Base-by-base conservation (phyloP, 2,797 vertebrate genomes). In the Oreortyx pictus region DNA sequence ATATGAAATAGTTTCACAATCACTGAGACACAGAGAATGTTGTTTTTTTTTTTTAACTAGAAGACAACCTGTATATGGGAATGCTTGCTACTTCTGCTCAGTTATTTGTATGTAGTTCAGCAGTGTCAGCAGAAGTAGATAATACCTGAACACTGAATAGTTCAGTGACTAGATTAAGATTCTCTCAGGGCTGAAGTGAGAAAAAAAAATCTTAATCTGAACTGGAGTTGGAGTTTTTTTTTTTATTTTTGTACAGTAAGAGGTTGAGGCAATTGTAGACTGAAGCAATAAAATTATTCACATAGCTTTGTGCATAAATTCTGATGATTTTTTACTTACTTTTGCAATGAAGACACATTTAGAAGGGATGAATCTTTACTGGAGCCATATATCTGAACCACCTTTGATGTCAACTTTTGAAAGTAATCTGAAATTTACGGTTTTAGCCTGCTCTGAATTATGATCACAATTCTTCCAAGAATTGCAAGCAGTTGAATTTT, bases 321-420 rank as follows among this genome's bases (percentile, higher is more conserved):
- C 82, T 94, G 64, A 90, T 95, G 52, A 92, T 80, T 81, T 89
- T 92, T 93, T 64, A 96, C 91, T 95, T 95, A 92, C 73, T 82
- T 61, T 93, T 95, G 88, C 91, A 84, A 64, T 79, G 60, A 57
- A 75, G 18, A 14, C 54, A 59, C 44, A 43, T 84, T 88, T 91
- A 71, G 65, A 85, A 90, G n/a, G 61, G 25, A 74, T 88, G 83
- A 94, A 49, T 92, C 77, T 86, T 93, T 90, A 91, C 83, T 73
- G 71, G 80, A 86, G 56, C 22, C 20, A 44, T 88, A 86, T 81
- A 82, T 88, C 57, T 77, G 71, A 89, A 88, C 31, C 41, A 88
- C 68, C 81, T 88, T 92, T 89, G 83, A 93, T 84, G 78, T 74
- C 8, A 5, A 82, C 88, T 92, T 95, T 90, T 86, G 44, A 90